Evolutionary conservation across 2,113 vertebrate species (phyloP), one percentile per base, ranked within the genome.

Genomic region (Aptenodytes forsteri): DNA sequence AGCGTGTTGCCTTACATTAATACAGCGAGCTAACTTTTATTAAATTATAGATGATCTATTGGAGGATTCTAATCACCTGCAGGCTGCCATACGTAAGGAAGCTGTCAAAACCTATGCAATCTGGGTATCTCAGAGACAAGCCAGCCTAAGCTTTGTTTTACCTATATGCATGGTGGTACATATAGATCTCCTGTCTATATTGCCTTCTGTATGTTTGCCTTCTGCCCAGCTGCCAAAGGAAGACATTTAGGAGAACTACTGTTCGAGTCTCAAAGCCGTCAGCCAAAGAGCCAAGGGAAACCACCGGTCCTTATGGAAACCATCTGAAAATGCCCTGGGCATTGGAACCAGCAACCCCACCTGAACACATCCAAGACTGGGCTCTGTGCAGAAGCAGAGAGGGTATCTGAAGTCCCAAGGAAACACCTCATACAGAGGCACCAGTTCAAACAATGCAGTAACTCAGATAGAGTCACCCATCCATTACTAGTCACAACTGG

Each of bases 41-140:
- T 91, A 49, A 79, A 7, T 59, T 73, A 32, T 76, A 71, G 87
- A 89, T 88, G 87, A 81, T 87, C 94, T 76, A 27, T 34, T 66
- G 79, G 76, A 78, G 90, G 40, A 50, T 67, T 78, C 32, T 87
- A 90, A 89, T 79, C 93, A 96, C 95, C 83, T 94, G 69, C 75
- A 93, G 65, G 84, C 80, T 85, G 72, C 72, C 75, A 64, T 80
- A 27, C 25, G 55, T 42, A 17, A 85, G 82, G 84, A 89, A 96
- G 70, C 78, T 52, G 66, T 50, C 6, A 25, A 83, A 88, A 56
- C 52, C 23, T 23, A 22, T 50, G 29, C 36, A 5, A 6, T 2
- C 36, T 23, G 46, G 54, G 30, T 16, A 26, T 36, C 47, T 67
- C 40, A 2, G 84, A 40, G 81, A 47, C 0, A 26, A 91, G 34